Percentiles rank a stretch among this genome's conserved stretches.
These are phyloP conservation scores for Ephestia elutella DNA, from an alignment of 1,140 invertebrate genomes.

Conservation along the genomic window DNA sequence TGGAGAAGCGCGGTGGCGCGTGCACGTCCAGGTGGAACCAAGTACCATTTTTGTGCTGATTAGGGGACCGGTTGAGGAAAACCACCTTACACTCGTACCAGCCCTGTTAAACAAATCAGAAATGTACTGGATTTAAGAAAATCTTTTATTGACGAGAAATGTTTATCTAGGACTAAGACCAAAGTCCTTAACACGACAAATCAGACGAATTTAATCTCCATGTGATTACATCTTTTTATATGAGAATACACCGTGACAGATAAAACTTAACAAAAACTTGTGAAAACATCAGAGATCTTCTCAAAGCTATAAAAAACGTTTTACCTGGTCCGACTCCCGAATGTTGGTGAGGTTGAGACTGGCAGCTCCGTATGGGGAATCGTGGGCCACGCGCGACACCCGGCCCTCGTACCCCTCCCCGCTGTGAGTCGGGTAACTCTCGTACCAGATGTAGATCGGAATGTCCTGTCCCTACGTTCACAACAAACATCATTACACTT, in stretches of 20 bases:
- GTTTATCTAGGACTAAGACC: no score
- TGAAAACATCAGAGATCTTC: no score
- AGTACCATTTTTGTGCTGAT: conserved; percentile 92
- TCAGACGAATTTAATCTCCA: no score
- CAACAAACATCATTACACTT: conserved; percentile 22
- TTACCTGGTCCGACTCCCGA: conserved; percentile 87
- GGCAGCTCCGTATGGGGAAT: conserved; percentile 90
- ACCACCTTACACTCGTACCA: conserved; percentile 98
- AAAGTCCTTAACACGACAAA: no score
- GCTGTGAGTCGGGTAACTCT: conserved; percentile 95
- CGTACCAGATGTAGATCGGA: conserved; percentile 98
- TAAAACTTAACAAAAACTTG: no score
- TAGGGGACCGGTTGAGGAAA: conserved; percentile 94
- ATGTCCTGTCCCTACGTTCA: conserved; percentile 88
- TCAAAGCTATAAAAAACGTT: background rate
- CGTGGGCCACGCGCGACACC: conserved; percentile 89
- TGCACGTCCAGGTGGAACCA: conserved; percentile 98
- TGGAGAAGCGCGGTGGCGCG: conserved; percentile 93
- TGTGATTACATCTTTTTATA: no score
- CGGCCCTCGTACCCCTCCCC: conserved; percentile 93
- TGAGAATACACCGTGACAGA: no score
- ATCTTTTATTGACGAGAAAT: no score
- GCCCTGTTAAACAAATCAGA: conserved; percentile 70
- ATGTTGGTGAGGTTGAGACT: conserved; percentile 96
- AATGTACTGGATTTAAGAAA: no score